Percentiles rank a stretch among this genome's conserved stretches.
Evolutionary conservation across 2,888 invertebrate genomes (phyloP).

Genomic region (Eumacrocentrus americanus): DNA sequence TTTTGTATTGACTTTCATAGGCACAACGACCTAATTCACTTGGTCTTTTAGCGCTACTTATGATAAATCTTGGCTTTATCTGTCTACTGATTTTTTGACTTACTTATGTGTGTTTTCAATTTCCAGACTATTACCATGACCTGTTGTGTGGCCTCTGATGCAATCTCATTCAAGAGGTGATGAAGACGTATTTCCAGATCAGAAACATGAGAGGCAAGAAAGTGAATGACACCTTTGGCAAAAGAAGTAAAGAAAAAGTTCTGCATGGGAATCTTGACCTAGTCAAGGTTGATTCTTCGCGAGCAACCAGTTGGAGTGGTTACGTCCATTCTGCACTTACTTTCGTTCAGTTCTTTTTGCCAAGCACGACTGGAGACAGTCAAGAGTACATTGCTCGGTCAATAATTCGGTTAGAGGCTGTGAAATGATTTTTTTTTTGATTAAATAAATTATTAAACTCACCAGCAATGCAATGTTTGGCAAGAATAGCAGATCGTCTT

Average conservation of each 20-base stretch:
- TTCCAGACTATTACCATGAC: too few species aligned
- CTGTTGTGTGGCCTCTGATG: neutral
- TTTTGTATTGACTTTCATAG: neutral
- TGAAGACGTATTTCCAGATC: neutral
- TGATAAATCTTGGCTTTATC: too few species aligned
- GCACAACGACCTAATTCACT: neutral
- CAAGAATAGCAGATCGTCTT: constrained; percentile 76
- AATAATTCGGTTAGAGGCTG: neutral
- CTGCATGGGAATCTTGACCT: constrained; percentile 24
- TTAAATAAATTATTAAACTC: constrained; percentile 59
- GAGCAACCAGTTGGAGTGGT: constrained; percentile 14
- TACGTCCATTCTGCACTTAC: neutral
- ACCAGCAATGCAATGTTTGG: constrained; percentile 87
- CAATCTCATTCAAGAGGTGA: neutral
- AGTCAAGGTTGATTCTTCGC: constrained; percentile 22
- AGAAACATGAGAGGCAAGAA: neutral
- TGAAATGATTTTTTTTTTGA: neutral
- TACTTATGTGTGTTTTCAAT: too few species aligned
- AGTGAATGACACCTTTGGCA: neutral
- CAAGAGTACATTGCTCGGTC: neutral
- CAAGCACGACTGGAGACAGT: neutral
- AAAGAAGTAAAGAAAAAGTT: neutral
- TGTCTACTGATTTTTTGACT: too few species aligned
- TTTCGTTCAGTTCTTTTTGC: constrained; percentile 8
- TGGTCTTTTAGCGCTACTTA: neutral